Evolutionary conservation across 2,888 invertebrate species (phyloP).

Genomic region (Tinea trinotella): DNA sequence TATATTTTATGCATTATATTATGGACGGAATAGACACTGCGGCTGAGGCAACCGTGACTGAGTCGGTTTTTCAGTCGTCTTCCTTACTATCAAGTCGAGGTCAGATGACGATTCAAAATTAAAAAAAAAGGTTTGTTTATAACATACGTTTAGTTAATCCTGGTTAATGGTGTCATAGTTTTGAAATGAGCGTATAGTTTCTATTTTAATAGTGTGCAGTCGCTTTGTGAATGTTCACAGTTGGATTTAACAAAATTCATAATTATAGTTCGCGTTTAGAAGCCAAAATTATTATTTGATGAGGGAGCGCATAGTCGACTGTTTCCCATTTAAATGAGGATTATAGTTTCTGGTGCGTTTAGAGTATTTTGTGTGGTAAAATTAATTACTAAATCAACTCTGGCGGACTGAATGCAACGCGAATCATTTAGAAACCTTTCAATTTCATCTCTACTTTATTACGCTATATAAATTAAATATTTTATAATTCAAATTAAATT

Average conservation of each 20-base stretch:
- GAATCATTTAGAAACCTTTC: slow-evolving; percentile 43
- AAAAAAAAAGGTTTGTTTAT: too few species aligned
- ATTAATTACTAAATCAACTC: slow-evolving; percentile 69
- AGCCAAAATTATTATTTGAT: slow-evolving; percentile 64
- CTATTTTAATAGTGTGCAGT: not conserved
- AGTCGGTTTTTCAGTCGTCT: too few species aligned
- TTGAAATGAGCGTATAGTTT: not conserved
- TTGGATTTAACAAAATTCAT: slow-evolving; percentile 42
- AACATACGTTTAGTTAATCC: not conserved
- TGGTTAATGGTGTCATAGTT: not conserved
- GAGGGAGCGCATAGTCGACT: slow-evolving; percentile 59
- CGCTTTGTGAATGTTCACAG: slow-evolving; percentile 10
- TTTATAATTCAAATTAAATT: not conserved
- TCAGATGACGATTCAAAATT: too few species aligned
- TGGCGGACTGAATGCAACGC: slow-evolving; percentile 40
- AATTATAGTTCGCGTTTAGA: slow-evolving; percentile 58
- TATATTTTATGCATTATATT: too few species aligned
- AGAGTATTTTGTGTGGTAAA: slow-evolving; percentile 63
- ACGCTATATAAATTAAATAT: not conserved
- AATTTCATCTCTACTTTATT: slow-evolving; percentile 30
- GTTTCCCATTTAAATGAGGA: slow-evolving; percentile 68
- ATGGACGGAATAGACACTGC: too few species aligned
- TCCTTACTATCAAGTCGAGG: too few species aligned
- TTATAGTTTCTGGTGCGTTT: slow-evolving; percentile 70
- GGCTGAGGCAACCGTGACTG: too few species aligned